These are phyloP conservation scores for Apocheima hispidaria DNA, from an alignment of 2,888 invertebrate genomes.

Conservation along the genomic window DNA sequence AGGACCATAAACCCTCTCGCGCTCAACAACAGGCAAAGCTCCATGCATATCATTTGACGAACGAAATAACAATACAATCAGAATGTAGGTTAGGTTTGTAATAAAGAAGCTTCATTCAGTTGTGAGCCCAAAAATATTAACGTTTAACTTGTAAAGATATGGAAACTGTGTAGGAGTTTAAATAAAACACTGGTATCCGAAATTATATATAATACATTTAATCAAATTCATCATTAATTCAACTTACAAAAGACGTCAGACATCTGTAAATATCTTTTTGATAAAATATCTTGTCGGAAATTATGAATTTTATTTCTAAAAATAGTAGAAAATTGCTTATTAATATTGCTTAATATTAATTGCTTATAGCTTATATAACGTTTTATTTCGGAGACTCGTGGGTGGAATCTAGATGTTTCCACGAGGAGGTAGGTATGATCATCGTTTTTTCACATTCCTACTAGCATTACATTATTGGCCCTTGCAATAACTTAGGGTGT, in stretches of 20 bases:
- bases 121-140: neutral
- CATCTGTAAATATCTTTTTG: neutral
- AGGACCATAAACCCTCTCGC: neutral
- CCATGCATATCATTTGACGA: constrained; percentile 8
- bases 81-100: neutral
- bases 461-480: too few species aligned
- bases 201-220: constrained; percentile 13
- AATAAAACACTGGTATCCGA: constrained; percentile 1
- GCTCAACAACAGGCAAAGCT: neutral
- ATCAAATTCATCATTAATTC: constrained; percentile 1
- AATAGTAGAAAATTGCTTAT: neutral
- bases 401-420: too few species aligned
- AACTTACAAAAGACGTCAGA: constrained; percentile 2
- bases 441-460: too few species aligned
- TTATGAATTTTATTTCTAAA: constrained; percentile 2
- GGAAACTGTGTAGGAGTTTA: neutral
- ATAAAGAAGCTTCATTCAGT: neutral
- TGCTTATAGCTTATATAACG: too few species aligned
- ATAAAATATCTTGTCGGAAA: neutral
- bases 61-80: constrained; percentile 2
- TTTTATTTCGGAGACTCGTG: neutral
- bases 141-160: neutral
- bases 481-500: too few species aligned
- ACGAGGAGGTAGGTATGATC: too few species aligned
- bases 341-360: too few species aligned